Evolutionary conservation across 2,113 vertebrate genomes (phyloP), one percentile per base, ranked within the genome.

Genomic region (Orthonyx spaldingii): DNA sequence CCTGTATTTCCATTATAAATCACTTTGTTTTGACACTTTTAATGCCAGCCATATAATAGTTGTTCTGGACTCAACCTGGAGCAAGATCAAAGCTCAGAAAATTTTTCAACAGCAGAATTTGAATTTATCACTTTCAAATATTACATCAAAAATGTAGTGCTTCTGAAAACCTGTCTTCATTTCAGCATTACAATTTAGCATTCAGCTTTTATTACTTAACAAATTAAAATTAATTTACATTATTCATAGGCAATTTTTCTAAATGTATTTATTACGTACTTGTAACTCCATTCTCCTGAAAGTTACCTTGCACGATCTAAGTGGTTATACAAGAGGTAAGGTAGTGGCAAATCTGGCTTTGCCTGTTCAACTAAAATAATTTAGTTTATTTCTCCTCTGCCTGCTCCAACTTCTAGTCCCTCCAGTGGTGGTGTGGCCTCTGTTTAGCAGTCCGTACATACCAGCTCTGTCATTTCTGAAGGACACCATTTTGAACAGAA

Each of bases 1-100:
- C 94, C 85, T 95, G 52, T 96, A 77, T 97, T 97, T 94, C 93
- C 94, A 28, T 96, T 96, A 93, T 93, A 97, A 96, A 96, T 95
- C 63, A 84, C 89, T 96, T 91, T 94, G 89, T 89, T 96, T 94
- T 68, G 93, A 95, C 94, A 61, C 84, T 87, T 95, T 85, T 95
- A 92, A 83, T 96, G 87, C 84, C 76, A 86, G 71, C 60, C 16
- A 1, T 89, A 13, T 96, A 94, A 84, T 60, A 85, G 81, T 90
- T 83, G 41, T 97, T 96, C 89, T 95, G 91, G 77, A 84, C 86
- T 97, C 74, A 94, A 87, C 76, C 75, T 94, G 93, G 94, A 96
- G 89, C 24, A 12, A 96, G 59, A 96, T 97, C 93, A 96, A 92
- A 95, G 89, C 56, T 90, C 76, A 90, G 49, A 39, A 53, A 24